These are phyloP conservation scores for Latrodectus hesperus DNA, from an alignment of 2,888 invertebrate species.

Conservation along the genomic window DNA sequence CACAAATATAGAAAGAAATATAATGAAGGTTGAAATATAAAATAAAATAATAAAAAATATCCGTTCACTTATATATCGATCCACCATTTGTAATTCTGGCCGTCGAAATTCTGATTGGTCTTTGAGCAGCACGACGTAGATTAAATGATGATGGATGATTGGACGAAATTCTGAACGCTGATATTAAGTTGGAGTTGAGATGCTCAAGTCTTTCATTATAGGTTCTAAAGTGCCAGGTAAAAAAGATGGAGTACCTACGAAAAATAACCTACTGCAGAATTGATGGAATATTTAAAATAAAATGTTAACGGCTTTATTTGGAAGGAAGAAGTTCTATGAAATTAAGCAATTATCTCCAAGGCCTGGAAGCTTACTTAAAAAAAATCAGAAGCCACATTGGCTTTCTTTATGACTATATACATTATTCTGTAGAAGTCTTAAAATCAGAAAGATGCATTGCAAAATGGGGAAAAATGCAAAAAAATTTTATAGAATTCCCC, in stretches of 20 bases:
- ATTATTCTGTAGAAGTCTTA: too few relatives aligned
- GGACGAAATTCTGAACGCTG: conserved; percentile 61
- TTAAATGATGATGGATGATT: conserved; percentile 68
- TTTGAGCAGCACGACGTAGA: conserved; percentile 59
- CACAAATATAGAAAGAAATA: conserved; percentile 47
- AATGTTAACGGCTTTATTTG: conserved; percentile 65
- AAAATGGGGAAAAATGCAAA: too few relatives aligned
- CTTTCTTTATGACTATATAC: too few relatives aligned
- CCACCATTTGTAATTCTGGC: conserved; percentile 57
- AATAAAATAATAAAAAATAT: conserved; percentile 15
- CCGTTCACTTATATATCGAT: conserved; percentile 38
- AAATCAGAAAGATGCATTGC: too few relatives aligned
- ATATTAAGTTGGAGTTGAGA: conserved; percentile 65
- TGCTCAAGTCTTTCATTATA: conserved; percentile 57
- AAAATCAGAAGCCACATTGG: too few relatives aligned
- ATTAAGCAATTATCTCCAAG: conserved; percentile 60
- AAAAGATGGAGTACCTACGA: conserved; percentile 61
- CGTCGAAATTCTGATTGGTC: conserved; percentile 57
- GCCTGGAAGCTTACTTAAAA: neutral
- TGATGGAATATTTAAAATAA: conserved; percentile 63
- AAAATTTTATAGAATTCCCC: too few relatives aligned
- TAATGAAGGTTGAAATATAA: conserved; percentile 25
- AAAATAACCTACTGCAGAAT: conserved; percentile 26
- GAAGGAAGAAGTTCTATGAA: conserved; percentile 31
- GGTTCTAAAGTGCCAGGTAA: conserved; percentile 42